A percentile compares a stretch with the other conserved stretches of the same genome.
Evolutionary conservation across 2,113 vertebrate genomes (phyloP).

Genomic region (Halichoerus grypus): DNA sequence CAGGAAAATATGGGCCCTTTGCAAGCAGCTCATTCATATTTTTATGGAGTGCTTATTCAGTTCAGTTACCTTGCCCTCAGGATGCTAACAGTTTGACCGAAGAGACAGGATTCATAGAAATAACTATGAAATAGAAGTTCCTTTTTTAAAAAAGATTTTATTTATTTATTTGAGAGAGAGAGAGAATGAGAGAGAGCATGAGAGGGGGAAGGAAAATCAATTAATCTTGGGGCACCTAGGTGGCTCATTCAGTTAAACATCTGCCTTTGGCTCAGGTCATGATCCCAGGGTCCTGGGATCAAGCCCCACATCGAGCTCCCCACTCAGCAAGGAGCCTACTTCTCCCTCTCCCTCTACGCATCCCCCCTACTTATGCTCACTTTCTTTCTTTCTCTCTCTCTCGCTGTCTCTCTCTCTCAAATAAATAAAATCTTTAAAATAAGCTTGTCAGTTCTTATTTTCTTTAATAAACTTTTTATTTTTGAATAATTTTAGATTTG

Average conservation of each 20-base stretch:
- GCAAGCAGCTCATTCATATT: background rate
- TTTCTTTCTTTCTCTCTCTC: too few species aligned
- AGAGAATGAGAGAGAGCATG: too few species aligned
- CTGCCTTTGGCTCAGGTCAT: too few species aligned
- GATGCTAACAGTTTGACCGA: background rate
- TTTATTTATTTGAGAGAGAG: too few species aligned
- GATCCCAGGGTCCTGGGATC: too few species aligned
- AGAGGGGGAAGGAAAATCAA: background rate
- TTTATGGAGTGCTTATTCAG: background rate
- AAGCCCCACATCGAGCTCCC: too few species aligned
- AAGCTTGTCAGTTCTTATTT: background rate
- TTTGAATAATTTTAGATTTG: conserved; percentile 42
- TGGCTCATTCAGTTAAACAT: too few species aligned
- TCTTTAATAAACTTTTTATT: background rate
- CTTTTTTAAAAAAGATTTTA: too few species aligned
- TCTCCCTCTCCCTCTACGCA: too few species aligned
- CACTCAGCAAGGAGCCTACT: too few species aligned
- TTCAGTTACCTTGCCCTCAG: background rate
- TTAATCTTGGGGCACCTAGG: background rate
- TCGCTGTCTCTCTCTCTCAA: too few species aligned
- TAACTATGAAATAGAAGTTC: background rate
- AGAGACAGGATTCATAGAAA: background rate
- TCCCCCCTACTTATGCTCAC: too few species aligned
- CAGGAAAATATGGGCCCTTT: background rate
- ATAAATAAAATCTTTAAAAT: background rate